These are phyloP conservation scores for Gracilinanus agilis DNA, from an alignment of 2,113 vertebrate species.

Conservation along the genomic window DNA sequence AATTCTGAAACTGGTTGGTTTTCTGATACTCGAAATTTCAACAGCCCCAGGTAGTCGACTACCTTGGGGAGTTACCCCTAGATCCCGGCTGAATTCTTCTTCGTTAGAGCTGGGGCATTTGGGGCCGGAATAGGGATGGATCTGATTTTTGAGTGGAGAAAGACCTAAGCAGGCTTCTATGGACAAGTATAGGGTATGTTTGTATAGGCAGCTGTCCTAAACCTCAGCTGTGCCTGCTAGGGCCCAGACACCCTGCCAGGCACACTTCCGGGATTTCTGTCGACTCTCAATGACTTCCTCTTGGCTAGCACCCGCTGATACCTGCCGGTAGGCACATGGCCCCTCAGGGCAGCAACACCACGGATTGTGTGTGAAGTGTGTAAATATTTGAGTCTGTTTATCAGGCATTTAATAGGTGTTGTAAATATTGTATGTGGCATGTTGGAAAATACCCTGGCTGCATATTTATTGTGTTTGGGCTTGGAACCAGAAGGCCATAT, in stretches of 20 bases:
- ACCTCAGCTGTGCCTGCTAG: constrained; percentile 18
- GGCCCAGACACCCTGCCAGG: constrained; percentile 16
- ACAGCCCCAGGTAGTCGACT: not conserved
- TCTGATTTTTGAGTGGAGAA: constrained; percentile 12
- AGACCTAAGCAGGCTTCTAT: not conserved
- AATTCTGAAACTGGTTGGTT: not conserved
- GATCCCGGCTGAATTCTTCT: not conserved
- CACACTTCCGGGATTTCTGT: constrained; percentile 41
- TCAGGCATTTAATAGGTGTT: constrained; percentile 58
- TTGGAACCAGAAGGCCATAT: constrained; percentile 55
- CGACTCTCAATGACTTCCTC: constrained; percentile 17
- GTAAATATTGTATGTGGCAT: constrained; percentile 70
- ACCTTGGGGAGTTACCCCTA: not conserved
- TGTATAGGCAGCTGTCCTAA: not conserved
- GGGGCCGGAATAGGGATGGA: not conserved
- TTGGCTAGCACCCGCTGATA: constrained; percentile 13
- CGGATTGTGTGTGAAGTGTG: constrained; percentile 5
- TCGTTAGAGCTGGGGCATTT: not conserved
- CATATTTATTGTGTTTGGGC: constrained; percentile 56
- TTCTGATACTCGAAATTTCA: not conserved
- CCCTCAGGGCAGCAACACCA: not conserved
- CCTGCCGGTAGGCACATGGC: constrained; percentile 16
- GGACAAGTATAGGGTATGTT: not conserved
- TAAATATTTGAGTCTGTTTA: constrained; percentile 69
- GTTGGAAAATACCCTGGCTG: constrained; percentile 36